Conservation (phyloP, 2,113 vertebrate species). For the Nothocercus julius region DNA sequence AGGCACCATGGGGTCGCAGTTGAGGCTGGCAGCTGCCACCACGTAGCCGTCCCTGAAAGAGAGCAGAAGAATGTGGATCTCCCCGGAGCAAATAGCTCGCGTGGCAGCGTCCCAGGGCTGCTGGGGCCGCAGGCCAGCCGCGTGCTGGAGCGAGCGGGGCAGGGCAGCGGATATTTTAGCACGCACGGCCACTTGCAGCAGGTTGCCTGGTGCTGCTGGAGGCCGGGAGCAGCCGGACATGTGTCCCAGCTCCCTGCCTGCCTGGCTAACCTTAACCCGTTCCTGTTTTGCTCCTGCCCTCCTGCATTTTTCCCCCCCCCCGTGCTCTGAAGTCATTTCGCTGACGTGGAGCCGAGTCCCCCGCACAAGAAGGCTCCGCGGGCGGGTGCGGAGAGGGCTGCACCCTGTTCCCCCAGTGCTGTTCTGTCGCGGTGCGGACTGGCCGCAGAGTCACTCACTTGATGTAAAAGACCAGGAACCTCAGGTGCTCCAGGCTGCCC, state of each 20-base stretch:
- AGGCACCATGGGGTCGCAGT: conserved; percentile 85
- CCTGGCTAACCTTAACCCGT: background rate
- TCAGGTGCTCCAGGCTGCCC: conserved; percentile 82
- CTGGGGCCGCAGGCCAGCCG: background rate
- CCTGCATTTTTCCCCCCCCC: background rate
- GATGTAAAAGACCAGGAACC: conserved; percentile 88
- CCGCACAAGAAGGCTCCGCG: background rate
- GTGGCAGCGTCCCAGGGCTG: background rate
- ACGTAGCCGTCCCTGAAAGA: conserved; percentile 79
- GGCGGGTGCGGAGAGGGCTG: accelerated
- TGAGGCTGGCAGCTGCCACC: conserved; percentile 86
- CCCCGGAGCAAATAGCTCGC: accelerated
- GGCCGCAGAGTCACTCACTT: conserved; percentile 74
- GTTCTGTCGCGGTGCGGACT: accelerated
- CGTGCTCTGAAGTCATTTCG: background rate
- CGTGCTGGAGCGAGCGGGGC: background rate
- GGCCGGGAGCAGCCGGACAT: background rate
- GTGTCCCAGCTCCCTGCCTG: conserved; percentile 13
- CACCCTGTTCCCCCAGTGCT: background rate
- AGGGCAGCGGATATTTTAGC: background rate
- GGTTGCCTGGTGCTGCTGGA: background rate
- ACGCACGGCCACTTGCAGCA: background rate
- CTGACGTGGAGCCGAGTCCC: background rate
- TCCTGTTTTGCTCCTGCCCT: background rate
- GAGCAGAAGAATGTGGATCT: background rate